Conservation (phyloP, 2,797 vertebrate genomes). For the Galaxias olidus region DNA sequence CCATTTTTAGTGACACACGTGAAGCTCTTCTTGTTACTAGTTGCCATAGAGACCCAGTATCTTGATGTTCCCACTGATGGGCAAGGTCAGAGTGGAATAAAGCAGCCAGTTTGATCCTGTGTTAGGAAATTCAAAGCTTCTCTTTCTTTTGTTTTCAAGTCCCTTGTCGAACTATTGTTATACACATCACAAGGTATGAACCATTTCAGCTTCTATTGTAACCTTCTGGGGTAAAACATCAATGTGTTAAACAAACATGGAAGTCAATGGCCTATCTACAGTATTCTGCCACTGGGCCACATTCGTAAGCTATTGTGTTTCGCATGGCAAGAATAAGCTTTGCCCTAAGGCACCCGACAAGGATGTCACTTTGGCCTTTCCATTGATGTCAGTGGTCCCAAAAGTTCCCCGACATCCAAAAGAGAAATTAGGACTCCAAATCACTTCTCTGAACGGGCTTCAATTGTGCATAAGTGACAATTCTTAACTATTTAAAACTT, state of each 20-base stretch:
- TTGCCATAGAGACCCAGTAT: background rate
- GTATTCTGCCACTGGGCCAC: too few species aligned
- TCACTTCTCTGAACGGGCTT: slow-evolving; percentile 46
- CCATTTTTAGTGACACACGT: background rate
- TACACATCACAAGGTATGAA: too few species aligned
- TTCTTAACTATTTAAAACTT: slow-evolving; percentile 52
- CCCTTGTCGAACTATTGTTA: too few species aligned
- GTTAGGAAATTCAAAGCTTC: background rate
- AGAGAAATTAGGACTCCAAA: slow-evolving; percentile 42
- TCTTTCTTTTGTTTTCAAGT: too few species aligned
- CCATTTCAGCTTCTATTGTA: too few species aligned
- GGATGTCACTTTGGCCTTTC: slow-evolving; percentile 8
- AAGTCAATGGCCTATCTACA: too few species aligned
- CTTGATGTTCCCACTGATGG: background rate
- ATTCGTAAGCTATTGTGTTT: too few species aligned
- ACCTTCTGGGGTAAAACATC: too few species aligned
- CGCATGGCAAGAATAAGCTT: too few species aligned
- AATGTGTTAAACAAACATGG: too few species aligned
- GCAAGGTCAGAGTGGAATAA: background rate
- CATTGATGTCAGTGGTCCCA: background rate
- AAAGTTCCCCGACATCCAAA: slow-evolving; percentile 29
- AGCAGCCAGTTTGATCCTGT: background rate
- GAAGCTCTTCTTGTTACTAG: background rate
- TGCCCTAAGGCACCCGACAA: background rate
- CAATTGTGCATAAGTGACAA: slow-evolving; percentile 48